A percentile compares a stretch with the other conserved stretches of the same genome.
Conservation (phyloP, 1,140 invertebrate genomes). For the Caenorhabditis tropicalis region DNA sequence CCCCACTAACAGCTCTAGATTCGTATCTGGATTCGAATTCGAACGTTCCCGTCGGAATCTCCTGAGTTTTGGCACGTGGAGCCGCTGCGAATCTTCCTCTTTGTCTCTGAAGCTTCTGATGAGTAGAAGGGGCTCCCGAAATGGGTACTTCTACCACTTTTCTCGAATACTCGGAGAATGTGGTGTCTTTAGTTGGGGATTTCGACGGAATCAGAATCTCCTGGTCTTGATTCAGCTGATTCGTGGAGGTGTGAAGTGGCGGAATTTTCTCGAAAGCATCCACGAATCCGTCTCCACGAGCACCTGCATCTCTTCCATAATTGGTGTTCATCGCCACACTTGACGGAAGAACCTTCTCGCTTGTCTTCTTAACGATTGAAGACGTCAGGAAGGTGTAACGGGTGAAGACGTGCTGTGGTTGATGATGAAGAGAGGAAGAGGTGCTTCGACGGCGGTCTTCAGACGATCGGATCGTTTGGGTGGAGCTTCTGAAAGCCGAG, state of each 20-base stretch:
- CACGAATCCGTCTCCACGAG: background rate
- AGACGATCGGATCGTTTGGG: background rate
- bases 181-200: background rate
- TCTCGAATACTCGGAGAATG: background rate
- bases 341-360: background rate
- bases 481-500: background rate
- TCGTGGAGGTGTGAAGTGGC: background rate
- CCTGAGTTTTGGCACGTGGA: background rate
- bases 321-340: background rate
- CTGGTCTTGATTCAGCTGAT: background rate
- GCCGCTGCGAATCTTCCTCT: background rate
- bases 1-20: background rate
- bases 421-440: background rate
- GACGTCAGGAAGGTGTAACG: background rate
- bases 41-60: background rate
- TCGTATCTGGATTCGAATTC: slow-evolving; percentile 21
- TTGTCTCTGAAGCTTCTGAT: background rate
- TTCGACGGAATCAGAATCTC: background rate
- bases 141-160: background rate
- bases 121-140: background rate
- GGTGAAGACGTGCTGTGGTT: slow-evolving; percentile 3
- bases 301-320: background rate
- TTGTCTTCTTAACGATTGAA: background rate
- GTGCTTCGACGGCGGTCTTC: background rate
- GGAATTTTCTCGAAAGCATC: background rate